Evolutionary conservation across 2,888 invertebrate genomes (phyloP).

Genomic region (Caenorhabditis panamensis): DNA sequence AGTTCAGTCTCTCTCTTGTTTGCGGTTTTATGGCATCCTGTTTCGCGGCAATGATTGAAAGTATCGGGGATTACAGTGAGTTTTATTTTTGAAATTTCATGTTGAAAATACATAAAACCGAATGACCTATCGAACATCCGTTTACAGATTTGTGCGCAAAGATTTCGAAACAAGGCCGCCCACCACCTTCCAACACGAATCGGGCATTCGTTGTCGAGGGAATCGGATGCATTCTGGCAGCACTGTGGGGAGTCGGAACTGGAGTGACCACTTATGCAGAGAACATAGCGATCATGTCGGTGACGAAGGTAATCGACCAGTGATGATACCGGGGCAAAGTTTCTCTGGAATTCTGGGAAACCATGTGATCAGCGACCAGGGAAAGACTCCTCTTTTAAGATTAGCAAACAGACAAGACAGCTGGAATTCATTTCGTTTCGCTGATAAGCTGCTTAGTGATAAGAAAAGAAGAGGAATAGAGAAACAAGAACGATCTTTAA

Average conservation of each 20-base stretch:
- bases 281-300: slow-evolving; percentile 75
- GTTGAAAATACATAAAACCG: not conserved
- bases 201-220: slow-evolving; percentile 78
- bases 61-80: slow-evolving; percentile 71
- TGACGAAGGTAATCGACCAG: slow-evolving; percentile 65
- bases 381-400: not conserved
- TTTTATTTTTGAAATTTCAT: not conserved
- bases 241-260: slow-evolving; percentile 73
- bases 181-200: slow-evolving; percentile 72
- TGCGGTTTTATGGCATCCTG: slow-evolving; percentile 75
- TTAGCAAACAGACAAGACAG: not conserved
- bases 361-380: not conserved
- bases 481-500: slow-evolving; percentile 1
- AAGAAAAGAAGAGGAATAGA: not conserved
- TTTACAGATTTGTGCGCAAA: slow-evolving; percentile 55
- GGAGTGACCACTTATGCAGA: slow-evolving; percentile 78
- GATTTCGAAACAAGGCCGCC: slow-evolving; percentile 71
- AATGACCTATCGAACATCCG: not conserved
- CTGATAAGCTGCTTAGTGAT: not conserved
- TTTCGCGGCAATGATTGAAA: slow-evolving; percentile 75
- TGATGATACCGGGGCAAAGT: not conserved
- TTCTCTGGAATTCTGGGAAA: not conserved
- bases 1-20: slow-evolving; percentile 67
- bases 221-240: slow-evolving; percentile 71
- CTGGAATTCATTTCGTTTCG: slow-evolving; percentile 1